phyloP scores from a whole-genome alignment of 1,140 invertebrate genomes.

The Orius laevigatus region DNA sequence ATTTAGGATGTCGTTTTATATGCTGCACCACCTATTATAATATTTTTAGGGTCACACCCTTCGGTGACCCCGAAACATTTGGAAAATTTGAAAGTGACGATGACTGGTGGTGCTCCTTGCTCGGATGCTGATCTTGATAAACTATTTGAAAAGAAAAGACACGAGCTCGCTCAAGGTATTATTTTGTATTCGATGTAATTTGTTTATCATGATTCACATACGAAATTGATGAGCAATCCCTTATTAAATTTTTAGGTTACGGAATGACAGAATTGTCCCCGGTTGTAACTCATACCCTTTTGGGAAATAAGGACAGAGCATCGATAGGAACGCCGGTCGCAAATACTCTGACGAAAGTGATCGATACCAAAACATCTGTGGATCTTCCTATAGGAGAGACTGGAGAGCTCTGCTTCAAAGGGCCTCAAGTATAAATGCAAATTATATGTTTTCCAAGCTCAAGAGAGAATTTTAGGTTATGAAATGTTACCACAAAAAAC shows the following conservation, averaged over 20 bases:
- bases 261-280: constrained; percentile 15
- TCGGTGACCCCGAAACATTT: constrained; percentile 40
- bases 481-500: constrained; percentile 46
- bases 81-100: constrained; percentile 35
- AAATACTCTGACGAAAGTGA: constrained; percentile 22
- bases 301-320: constrained; percentile 2
- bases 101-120: constrained; percentile 44
- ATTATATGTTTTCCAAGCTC: no score
- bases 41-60: constrained; percentile 45
- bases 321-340: constrained; percentile 22
- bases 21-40: constrained; percentile 46
- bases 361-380: constrained; percentile 21
- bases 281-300: constrained; percentile 4
- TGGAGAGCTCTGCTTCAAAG: constrained; percentile 32
- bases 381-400: constrained; percentile 25
- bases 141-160: not conserved
- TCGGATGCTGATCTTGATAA: constrained; percentile 28
- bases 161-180: constrained; percentile 2
- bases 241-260: constrained; percentile 13
- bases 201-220: not conserved
- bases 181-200: not conserved
- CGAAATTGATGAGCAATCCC: not conserved
- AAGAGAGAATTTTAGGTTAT: constrained; percentile 28
- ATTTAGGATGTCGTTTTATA: constrained; percentile 22
- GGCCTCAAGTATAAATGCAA: constrained; percentile 16